Evolutionary conservation across 2,797 vertebrate genomes (phyloP).

Genomic region (Microctenopoma lineatum): DNA sequence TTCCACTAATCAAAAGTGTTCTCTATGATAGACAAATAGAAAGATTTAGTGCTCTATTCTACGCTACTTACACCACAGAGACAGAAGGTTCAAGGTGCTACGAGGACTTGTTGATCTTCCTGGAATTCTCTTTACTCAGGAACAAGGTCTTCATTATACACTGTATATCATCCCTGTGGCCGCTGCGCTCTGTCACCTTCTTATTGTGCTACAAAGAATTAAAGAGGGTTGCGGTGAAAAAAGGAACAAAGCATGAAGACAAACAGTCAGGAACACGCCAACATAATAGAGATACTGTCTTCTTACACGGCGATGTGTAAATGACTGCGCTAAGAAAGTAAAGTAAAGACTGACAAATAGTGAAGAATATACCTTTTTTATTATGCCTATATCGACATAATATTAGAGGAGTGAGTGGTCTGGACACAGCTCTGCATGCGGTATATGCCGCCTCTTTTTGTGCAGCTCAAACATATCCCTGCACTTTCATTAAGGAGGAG

Average conservation of each 20-base stretch:
- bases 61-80: background rate
- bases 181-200: conserved; percentile 14
- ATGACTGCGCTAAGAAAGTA: too few relatives aligned
- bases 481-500: conserved; percentile 37
- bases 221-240: background rate
- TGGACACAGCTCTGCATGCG: background rate
- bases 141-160: conserved; percentile 84
- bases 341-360: background rate
- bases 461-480: conserved; percentile 10
- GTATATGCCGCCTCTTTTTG: background rate
- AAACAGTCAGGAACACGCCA: background rate
- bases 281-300: background rate
- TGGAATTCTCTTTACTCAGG: background rate
- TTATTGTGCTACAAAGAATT: background rate
- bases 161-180: background rate
- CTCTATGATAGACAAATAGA: background rate
- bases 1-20: background rate
- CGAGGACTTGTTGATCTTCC: background rate
- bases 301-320: too few relatives aligned
- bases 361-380: background rate
- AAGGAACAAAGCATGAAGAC: conserved; percentile 1
- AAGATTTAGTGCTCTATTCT: background rate
- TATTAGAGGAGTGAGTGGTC: background rate
- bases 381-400: too few relatives aligned
- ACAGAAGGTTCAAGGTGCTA: too few relatives aligned